These are phyloP conservation scores for Drosophila paramelanica DNA, from an alignment of 2,888 invertebrate genomes.

Conservation along the genomic window DNA sequence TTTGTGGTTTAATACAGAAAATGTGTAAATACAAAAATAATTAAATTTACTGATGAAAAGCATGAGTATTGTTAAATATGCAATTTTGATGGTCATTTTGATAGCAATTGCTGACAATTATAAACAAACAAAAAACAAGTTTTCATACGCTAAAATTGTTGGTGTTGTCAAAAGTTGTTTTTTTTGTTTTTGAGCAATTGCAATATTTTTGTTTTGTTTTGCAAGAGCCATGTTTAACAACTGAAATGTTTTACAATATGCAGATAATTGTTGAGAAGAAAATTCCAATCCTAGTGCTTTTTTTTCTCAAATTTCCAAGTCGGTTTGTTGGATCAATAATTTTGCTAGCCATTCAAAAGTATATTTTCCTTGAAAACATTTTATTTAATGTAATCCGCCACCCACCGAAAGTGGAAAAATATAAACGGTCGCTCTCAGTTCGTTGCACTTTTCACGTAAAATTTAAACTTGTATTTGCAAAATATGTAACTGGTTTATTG, in stretches of 20 bases:
- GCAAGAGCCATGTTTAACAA: not conserved
- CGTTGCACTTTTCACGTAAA: conserved; percentile 43
- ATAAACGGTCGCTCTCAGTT: conserved; percentile 30
- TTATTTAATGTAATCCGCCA: conserved; percentile 30
- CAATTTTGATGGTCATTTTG: conserved; percentile 13
- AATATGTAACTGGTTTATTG: conserved; percentile 57
- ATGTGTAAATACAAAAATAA: conserved; percentile 15
- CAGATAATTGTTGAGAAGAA: not conserved
- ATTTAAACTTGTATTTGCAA: conserved; percentile 39
- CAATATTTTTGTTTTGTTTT: conserved; percentile 1
- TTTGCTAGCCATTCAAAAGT: conserved; percentile 32
- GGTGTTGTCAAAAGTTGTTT: conserved; percentile 2
- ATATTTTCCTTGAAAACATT: conserved; percentile 23
- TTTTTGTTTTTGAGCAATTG: not conserved
- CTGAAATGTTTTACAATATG: not conserved
- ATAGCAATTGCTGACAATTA: conserved; percentile 13
- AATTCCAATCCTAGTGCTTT: not conserved
- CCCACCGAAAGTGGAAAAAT: conserved; percentile 19
- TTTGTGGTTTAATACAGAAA: conserved; percentile 41
- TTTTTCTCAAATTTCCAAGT: not conserved
- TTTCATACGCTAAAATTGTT: not conserved
- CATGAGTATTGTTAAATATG: conserved; percentile 11
- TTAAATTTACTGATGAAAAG: conserved; percentile 10
- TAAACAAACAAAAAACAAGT: conserved; percentile 11
- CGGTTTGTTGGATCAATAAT: conserved; percentile 53